Base-by-base conservation (phyloP, 2,797 vertebrate species). In the Gymnothorax javanicus region DNA sequence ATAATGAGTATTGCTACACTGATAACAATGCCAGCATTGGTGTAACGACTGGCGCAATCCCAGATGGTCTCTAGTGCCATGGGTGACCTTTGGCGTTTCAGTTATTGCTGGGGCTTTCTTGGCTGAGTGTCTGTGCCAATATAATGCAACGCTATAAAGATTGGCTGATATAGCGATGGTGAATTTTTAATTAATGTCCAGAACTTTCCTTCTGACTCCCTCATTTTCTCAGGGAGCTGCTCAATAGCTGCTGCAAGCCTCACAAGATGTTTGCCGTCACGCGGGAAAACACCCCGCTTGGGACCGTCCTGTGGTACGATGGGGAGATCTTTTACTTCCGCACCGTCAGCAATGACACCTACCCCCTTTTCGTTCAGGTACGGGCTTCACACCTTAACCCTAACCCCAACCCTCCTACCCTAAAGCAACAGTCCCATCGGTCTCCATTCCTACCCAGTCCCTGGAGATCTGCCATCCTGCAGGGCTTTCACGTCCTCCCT, bases 231-330 rank as follows among this genome's bases (percentile, higher is more conserved):
- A 99, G 98, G 95, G 98, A 97, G 92, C 89, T 98, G 89, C 92
- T 99, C 91, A 94, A 96, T 50, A 96, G 97, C 43, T 99, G 98
- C 94, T 99, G 98, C 12, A 93, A 98, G 71, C 97, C 98, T 0
- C 93, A 91, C 83, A 95, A 91, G 89, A 97, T 97, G 93, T 99
- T 99, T 89, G 97, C 97, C 0, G 95, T 99, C 91, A 99, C 98
- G 33, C 98, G 98, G 93, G 92, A 93, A 89, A 99, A 99, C 91
- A 97, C 98, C 0, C 98, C 97, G 0, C 92, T 98, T 90, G 98
- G 98, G 84, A 98, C 97, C 87, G 97, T 97, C 77, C 92, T 99
- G 94, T 99, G 98, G 98, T 99, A 98, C 33, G 98, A 99, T 0
- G 98, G 98, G 7, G 98, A 99, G 91, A 93, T 99, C 87, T 96